Evolutionary conservation across 1,140 invertebrate genomes (phyloP), one percentile per base, ranked within the genome.

Genomic region (Polypedilum vanderplanki): DNA sequence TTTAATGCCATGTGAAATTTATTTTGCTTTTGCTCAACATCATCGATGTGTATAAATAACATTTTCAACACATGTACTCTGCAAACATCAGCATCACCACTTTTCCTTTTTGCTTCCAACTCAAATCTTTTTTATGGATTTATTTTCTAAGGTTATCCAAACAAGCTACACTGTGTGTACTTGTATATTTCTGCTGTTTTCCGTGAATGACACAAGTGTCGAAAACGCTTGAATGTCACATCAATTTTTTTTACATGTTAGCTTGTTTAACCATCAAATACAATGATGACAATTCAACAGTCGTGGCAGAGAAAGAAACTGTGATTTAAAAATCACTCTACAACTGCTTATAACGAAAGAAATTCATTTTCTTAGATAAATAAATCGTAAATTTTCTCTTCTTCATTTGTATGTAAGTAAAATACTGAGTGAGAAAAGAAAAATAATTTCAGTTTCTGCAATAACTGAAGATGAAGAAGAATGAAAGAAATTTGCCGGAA

Each of bases 1-100:
- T 57, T 15, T 57, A 15, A 57, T 57, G 46, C 12, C 12, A 57
- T 1, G 10, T 12, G 12, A 57, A 57, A 57, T 57, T 57, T 57
- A 57, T 57, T 57, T 57, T 57, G n/a, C 9, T 57, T 57, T 46
- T 46, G 8, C 41, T 12, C 41, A 46, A 57, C 46, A 57, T 57
- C 46, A 57, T 57, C 46, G 46, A 57, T 57, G 46, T 57, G n/a
- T n/a, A 57, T 57, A 57, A 57, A 57, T 57, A 57, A 57, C 46
- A 57, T 57, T 33, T 57, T 57, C 46, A 12, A 57, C 46, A 57
- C 46, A 57, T 57, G 46, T 57, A 57, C 46, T 57, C 46, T 57
- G n/a, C 46, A 57, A n/a, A 57, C 46, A 33, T 33, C 24, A 33
- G 24, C n/a, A 57, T 57, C 12, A 57, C 12, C 12, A 57, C 12